These are phyloP conservation scores for Drosophila pruinosa DNA, from an alignment of 1,140 invertebrate genomes.

Conservation along the genomic window DNA sequence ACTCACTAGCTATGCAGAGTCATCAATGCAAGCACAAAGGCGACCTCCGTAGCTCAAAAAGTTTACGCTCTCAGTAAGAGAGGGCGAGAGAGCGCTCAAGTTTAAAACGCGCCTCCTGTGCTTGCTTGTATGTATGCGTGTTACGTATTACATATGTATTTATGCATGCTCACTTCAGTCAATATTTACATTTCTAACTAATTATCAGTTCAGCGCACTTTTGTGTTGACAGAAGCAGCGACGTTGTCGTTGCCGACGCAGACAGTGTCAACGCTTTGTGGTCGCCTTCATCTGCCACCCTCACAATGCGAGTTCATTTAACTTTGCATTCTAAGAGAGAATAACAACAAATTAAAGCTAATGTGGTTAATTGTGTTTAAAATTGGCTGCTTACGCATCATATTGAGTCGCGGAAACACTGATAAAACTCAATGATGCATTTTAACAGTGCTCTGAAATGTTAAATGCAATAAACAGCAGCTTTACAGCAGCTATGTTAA, in stretches of 20 bases:
- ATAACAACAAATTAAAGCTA: constrained; percentile 12
- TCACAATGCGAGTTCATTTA: constrained; percentile 60
- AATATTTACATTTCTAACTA: constrained; percentile 79
- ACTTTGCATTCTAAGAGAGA: constrained; percentile 64
- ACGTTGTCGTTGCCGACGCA: neutral
- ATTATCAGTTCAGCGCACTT: constrained; percentile 81
- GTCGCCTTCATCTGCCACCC: constrained; percentile 29
- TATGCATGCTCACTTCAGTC: constrained; percentile 62
- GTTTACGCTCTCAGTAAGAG: neutral
- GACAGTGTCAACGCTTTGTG: constrained; percentile 54
- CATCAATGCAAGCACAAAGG: constrained; percentile 49
- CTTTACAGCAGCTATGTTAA: constrained; percentile 1
- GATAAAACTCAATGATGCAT: neutral
- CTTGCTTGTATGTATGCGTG: neutral
- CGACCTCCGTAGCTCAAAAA: constrained; percentile 30
- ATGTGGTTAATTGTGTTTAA: constrained; percentile 24
- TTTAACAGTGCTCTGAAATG: neutral
- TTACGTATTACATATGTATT: constrained; percentile 21
- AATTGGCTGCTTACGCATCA: constrained; percentile 28
- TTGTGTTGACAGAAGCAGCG: constrained; percentile 41
- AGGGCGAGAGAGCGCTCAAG: neutral
- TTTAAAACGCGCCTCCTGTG: constrained; percentile 15
- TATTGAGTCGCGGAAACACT: constrained; percentile 29
- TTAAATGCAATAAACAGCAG: neutral
- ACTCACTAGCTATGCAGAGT: neutral